Conservation (phyloP, 2,888 invertebrate genomes). For the Punctoribates punctum region DNA sequence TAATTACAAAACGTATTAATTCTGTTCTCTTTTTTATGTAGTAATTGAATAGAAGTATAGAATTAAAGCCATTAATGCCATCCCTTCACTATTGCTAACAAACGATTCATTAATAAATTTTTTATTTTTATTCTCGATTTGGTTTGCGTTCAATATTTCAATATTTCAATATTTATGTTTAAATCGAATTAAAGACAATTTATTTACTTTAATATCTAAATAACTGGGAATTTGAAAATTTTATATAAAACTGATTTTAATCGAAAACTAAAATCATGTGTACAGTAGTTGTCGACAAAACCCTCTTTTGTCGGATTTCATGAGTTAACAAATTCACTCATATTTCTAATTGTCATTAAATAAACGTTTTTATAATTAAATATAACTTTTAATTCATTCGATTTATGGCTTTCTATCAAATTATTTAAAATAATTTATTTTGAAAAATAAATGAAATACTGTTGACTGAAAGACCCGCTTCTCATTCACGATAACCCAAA, state of each 20-base stretch:
- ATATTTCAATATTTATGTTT: background rate
- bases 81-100: background rate
- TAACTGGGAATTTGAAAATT: no score
- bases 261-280: background rate
- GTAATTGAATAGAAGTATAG: constrained; percentile 1
- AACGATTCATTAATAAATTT: background rate
- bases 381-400: no score
- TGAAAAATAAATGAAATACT: no score
- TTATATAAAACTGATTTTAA: no score
- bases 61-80: background rate
- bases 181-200: no score
- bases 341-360: background rate
- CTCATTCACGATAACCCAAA: no score
- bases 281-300: constrained; percentile 22
- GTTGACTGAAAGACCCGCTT: no score
- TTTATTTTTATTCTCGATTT: background rate
- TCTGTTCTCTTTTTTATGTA: background rate
- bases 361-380: no score
- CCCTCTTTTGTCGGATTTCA: constrained; percentile 3
- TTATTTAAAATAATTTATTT: no score
- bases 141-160: background rate
- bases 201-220: no score
- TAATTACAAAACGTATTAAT: no score
- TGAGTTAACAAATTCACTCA: constrained; percentile 6
- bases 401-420: no score